These are phyloP conservation scores for Syngnathus rostellatus DNA, from an alignment of 2,797 vertebrate species.

Conservation along the genomic window DNA sequence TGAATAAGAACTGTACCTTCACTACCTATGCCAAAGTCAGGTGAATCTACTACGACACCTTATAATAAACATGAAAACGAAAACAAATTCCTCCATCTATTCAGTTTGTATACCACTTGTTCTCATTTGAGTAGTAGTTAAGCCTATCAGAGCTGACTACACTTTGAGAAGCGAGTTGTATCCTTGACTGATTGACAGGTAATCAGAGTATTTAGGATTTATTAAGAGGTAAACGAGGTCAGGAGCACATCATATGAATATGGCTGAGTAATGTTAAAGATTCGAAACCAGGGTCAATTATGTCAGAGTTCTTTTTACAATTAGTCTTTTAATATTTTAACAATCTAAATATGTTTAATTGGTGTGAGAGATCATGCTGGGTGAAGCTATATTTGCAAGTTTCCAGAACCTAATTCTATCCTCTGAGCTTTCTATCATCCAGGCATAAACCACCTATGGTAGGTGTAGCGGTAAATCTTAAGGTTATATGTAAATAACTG, in stretches of 20 bases:
- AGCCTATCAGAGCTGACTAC: no score
- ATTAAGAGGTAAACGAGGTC: background rate
- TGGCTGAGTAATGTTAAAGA: background rate
- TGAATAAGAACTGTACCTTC: no score
- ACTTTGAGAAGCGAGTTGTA: no score
- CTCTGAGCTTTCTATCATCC: slow-evolving; percentile 9
- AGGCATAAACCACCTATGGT: slow-evolving; percentile 15
- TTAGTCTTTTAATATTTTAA: background rate
- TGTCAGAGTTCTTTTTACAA: background rate
- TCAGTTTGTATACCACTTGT: no score
- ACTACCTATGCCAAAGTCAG: no score
- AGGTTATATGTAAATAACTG: slow-evolving; percentile 46
- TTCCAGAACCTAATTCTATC: background rate
- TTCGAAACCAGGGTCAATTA: background rate
- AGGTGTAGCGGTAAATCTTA: slow-evolving; percentile 6
- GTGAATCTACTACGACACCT: no score
- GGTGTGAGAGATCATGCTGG: background rate
- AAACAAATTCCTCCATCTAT: no score
- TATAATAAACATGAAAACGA: no score
- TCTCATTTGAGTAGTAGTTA: no score
- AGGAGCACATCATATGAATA: background rate
- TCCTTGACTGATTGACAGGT: no score
- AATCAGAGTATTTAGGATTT: background rate
- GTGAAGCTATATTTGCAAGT: background rate
- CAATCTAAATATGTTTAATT: background rate